A percentile compares a stretch with the other conserved stretches of the same genome.
Conservation (phyloP, 2,113 vertebrate species). For the Pholis gunnellus region DNA sequence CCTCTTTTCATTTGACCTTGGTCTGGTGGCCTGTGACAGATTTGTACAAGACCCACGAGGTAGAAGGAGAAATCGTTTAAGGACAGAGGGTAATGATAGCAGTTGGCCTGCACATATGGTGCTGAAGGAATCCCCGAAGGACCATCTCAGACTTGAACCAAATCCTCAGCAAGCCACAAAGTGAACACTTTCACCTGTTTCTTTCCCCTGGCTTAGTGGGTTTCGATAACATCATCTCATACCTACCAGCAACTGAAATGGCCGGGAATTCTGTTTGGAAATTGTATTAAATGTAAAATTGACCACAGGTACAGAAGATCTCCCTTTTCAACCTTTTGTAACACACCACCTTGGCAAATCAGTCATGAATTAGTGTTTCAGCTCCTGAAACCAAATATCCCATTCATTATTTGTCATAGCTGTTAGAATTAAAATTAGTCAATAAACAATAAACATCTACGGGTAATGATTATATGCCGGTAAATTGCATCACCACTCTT, state of each 20-base stretch:
- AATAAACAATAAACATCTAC: not conserved
- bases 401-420: constrained; percentile 5
- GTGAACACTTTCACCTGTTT: constrained; percentile 14
- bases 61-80: constrained; percentile 25
- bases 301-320: not conserved
- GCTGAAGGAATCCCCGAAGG: constrained; percentile 49
- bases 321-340: constrained; percentile 6
- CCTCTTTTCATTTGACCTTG: constrained; percentile 38
- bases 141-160: constrained; percentile 55
- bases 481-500: not conserved
- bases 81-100: constrained; percentile 63
- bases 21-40: constrained; percentile 26
- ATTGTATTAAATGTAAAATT: constrained; percentile 17
- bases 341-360: constrained; percentile 16
- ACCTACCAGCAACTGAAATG: not conserved
- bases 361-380: constrained; percentile 9
- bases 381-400: not conserved
- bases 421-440: constrained; percentile 12
- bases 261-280: not conserved
- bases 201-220: not conserved
- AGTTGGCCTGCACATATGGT: constrained; percentile 63
- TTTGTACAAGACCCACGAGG: constrained; percentile 43
- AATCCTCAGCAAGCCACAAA: constrained; percentile 51
- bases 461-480: not conserved
- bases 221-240: not conserved